Conservation (phyloP, 2,797 vertebrate genomes). For the Spinibarbus caldwelli region DNA sequence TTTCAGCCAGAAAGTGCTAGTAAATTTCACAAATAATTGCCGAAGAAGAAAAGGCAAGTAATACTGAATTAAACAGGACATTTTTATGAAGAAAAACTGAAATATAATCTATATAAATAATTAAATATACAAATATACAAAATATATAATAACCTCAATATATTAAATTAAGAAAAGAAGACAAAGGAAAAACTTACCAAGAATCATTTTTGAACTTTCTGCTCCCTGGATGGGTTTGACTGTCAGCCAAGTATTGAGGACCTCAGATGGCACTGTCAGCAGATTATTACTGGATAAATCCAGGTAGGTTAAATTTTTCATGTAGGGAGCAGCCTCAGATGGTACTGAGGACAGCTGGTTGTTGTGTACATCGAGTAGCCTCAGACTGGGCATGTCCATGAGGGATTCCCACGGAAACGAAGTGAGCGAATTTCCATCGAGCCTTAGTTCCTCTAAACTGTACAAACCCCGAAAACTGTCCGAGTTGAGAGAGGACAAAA, state of each 20-base stretch:
- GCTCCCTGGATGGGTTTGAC: slow-evolving; percentile 79
- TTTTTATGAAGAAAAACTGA: no score
- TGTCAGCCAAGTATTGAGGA: slow-evolving; percentile 86
- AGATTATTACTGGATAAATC: slow-evolving; percentile 95
- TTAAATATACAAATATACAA: no score
- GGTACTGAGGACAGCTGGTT: slow-evolving; percentile 88
- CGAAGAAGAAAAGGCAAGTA: no score
- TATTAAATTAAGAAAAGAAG: not conserved
- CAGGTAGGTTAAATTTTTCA: slow-evolving; percentile 91
- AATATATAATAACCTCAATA: no score
- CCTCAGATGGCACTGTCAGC: slow-evolving; percentile 86
- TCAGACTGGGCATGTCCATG: slow-evolving; percentile 85
- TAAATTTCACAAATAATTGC: not conserved
- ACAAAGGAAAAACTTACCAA: slow-evolving; percentile 80
- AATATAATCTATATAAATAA: no score
- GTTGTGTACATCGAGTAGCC: slow-evolving; percentile 93
- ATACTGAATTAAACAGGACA: no score
- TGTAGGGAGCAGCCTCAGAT: slow-evolving; percentile 82
- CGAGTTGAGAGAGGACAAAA: slow-evolving; percentile 80
- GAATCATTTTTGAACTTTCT: slow-evolving; percentile 87
- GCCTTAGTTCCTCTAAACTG: slow-evolving; percentile 88
- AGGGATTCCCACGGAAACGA: slow-evolving; percentile 94
- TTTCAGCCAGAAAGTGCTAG: not conserved
- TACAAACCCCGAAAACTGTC: slow-evolving; percentile 87
- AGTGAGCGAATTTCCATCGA: slow-evolving; percentile 88